These are phyloP conservation scores for Phylloscopus collybita DNA, from an alignment of 2,797 vertebrate species.

Conservation along the genomic window DNA sequence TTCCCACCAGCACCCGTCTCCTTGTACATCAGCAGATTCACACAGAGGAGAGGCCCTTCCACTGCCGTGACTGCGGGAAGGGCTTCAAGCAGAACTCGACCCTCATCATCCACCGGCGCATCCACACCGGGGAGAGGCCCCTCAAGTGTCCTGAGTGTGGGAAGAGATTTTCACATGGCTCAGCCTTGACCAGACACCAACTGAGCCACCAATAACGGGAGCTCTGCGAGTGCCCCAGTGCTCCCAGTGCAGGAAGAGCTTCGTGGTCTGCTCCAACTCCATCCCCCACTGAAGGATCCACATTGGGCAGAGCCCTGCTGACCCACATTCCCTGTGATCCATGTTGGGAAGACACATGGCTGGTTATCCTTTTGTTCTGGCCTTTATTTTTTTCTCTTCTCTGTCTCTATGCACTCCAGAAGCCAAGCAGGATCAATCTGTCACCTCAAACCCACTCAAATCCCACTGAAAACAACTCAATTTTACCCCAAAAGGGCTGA, in stretches of 20 bases:
- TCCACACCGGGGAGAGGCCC: neutral
- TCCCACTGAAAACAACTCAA: too few species aligned
- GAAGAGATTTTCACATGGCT: neutral
- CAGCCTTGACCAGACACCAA: neutral
- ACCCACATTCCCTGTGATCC: neutral
- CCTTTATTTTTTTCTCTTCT: too few species aligned
- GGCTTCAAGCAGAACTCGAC: neutral
- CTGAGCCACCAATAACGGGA: fast-evolving
- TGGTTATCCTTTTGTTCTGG: too few species aligned
- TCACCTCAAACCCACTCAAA: too few species aligned
- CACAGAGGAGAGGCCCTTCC: too few species aligned
- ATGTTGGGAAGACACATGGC: neutral
- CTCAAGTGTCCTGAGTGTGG: neutral
- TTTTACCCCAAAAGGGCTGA: too few species aligned
- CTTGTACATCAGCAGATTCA: too few species aligned
- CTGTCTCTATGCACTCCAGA: too few species aligned
- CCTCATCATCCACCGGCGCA: neutral
- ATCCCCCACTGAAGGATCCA: neutral
- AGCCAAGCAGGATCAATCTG: too few species aligned
- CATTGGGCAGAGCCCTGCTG: neutral
- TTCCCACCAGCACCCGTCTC: too few species aligned
- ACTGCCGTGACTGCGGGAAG: neutral
- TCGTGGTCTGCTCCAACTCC: neutral
- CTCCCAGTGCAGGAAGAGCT: neutral
- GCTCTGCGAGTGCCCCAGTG: neutral